phyloP scores from a whole-genome alignment of 2,797 vertebrate genomes.

The Zalophus californianus region DNA sequence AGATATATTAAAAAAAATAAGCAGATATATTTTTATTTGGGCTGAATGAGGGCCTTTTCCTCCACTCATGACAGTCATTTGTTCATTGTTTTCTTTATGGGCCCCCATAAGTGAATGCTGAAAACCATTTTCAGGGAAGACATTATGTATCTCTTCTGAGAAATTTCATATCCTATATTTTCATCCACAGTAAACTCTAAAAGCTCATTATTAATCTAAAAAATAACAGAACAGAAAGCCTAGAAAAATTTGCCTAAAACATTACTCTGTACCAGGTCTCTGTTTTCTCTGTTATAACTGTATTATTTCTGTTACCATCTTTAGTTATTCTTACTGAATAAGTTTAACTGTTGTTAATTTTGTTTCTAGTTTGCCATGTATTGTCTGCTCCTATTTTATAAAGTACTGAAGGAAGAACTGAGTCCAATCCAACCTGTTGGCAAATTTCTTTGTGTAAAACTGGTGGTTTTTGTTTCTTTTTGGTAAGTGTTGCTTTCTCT shows the following conservation, averaged over 20 bases:
- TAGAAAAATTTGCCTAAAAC: background rate
- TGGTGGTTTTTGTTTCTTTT: constrained; percentile 99
- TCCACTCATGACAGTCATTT: background rate
- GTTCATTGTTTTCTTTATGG: background rate
- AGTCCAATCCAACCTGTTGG: constrained; percentile 97
- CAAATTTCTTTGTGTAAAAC: constrained; percentile 98
- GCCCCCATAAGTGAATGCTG: background rate
- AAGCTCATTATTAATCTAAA: constrained; percentile 29
- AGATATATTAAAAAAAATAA: background rate
- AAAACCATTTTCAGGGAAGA: constrained; percentile 9
- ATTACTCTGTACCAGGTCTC: background rate
- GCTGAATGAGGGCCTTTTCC: constrained; percentile 12
- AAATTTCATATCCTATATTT: background rate
- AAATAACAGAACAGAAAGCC: background rate
- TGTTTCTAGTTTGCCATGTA: constrained; percentile 94
- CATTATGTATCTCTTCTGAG: background rate
- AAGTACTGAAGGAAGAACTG: constrained; percentile 95
- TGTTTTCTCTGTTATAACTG: background rate
- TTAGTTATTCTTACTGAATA: background rate
- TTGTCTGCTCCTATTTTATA: constrained; percentile 98
- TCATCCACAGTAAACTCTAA: background rate
- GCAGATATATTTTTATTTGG: constrained; percentile 8
- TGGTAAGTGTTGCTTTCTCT: constrained; percentile 90
- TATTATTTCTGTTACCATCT: background rate
- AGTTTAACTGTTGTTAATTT: background rate